Evolutionary conservation across 2,888 invertebrate species (phyloP).

Genomic region (Chymomyza procnemis): DNA sequence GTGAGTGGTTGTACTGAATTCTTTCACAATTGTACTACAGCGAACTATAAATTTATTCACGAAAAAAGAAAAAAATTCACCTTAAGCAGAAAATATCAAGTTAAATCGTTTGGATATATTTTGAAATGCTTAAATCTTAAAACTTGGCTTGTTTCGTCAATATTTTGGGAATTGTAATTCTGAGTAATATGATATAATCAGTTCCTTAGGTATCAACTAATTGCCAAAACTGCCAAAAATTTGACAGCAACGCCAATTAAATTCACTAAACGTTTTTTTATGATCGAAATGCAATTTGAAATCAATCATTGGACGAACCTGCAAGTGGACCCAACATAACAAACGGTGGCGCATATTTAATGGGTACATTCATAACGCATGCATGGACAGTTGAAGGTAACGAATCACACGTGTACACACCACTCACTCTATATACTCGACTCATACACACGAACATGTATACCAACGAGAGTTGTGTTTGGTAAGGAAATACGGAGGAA

Average conservation of each 20-base stretch:
- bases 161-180: no score
- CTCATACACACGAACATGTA: neutral
- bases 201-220: no score
- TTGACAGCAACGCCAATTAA: conserved; percentile 12
- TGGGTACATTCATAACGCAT: conserved; percentile 36
- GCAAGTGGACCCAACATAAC: conserved; percentile 25
- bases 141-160: no score
- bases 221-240: neutral
- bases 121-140: no score
- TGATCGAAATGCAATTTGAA: conserved; percentile 45
- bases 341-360: conserved; percentile 11
- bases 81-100: no score
- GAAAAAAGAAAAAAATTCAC: no score
- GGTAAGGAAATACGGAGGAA: neutral
- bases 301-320: conserved; percentile 42
- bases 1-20: no score
- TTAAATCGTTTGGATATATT: no score
- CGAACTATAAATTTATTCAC: no score
- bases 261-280: conserved; percentile 35
- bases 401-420: neutral
- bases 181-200: no score
- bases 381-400: conserved; percentile 32
- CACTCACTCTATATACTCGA: neutral
- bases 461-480: neutral
- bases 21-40: no score